These are phyloP conservation scores for Neoascia interrupta DNA, from an alignment of 2,888 invertebrate species.

Conservation along the genomic window DNA sequence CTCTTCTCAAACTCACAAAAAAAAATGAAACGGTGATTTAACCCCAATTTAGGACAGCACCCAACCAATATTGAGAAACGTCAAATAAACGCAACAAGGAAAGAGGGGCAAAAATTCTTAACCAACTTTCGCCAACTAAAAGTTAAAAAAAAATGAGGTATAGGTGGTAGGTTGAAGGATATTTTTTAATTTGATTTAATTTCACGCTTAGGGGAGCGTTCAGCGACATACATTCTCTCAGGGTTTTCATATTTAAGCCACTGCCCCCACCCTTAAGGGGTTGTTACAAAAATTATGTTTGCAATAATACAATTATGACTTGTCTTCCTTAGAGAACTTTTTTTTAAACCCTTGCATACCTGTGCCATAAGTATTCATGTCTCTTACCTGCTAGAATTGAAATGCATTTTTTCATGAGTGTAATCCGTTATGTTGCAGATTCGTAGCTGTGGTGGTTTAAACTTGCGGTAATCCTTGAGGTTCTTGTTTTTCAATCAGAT, in stretches of 20 bases:
- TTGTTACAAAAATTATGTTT: neutral
- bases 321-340: neutral
- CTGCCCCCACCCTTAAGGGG: neutral
- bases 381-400: conserved; percentile 58
- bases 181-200: conserved; percentile 67
- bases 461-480: conserved; percentile 20
- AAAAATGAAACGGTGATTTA: conserved; percentile 55
- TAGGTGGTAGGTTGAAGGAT: conserved; percentile 57
- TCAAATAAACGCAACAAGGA: neutral
- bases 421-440: conserved; percentile 55
- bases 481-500: neutral
- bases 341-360: too few relatives aligned
- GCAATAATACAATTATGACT: conserved; percentile 4
- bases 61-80: neutral
- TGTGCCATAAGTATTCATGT: neutral
- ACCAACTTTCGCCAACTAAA: too few relatives aligned
- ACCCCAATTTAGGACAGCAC: conserved; percentile 57
- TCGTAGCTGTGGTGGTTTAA: neutral
- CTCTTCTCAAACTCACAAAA: conserved; percentile 8
- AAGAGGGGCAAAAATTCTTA: neutral
- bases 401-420: conserved; percentile 52
- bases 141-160: conserved; percentile 9
- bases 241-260: conserved; percentile 44
- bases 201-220: too few relatives aligned
- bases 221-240: conserved; percentile 29